Conservation (phyloP, 1,140 invertebrate genomes). For the Dendroctonus ponderosae region DNA sequence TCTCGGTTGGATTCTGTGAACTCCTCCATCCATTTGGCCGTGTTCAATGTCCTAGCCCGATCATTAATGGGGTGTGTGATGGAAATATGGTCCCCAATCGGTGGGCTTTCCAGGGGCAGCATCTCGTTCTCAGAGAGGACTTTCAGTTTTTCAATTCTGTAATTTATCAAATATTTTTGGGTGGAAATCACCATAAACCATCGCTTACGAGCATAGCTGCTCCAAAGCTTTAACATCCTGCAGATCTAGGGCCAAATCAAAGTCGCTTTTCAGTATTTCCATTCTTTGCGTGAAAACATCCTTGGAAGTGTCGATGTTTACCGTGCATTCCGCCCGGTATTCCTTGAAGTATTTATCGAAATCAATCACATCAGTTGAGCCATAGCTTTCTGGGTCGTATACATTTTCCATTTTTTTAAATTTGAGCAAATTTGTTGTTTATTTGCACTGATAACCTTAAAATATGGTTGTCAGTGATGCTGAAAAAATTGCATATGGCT, state of each 20-base stretch:
- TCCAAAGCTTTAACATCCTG: slow-evolving; percentile 32
- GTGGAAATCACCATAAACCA: background rate
- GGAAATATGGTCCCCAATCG: slow-evolving; percentile 10
- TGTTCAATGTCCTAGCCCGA: slow-evolving; percentile 8
- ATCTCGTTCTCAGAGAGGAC: slow-evolving; percentile 24
- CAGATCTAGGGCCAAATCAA: slow-evolving; percentile 14
- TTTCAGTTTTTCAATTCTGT: slow-evolving; percentile 34
- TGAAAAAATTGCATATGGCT: no score
- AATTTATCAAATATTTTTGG: slow-evolving; percentile 4
- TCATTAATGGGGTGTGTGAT: slow-evolving; percentile 17
- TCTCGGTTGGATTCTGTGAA: background rate
- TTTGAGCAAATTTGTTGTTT: background rate
- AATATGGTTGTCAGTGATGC: no score
- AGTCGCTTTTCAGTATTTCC: slow-evolving; percentile 23
- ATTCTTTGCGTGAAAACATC: slow-evolving; percentile 10
- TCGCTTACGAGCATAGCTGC: slow-evolving; percentile 33
- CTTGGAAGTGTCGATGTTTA: background rate
- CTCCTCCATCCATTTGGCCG: slow-evolving; percentile 7
- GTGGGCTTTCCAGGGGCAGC: slow-evolving; percentile 17
- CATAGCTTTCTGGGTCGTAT: slow-evolving; percentile 31
- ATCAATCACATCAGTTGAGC: slow-evolving; percentile 28
- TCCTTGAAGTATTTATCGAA: slow-evolving; percentile 36
- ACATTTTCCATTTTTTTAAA: slow-evolving; percentile 38
- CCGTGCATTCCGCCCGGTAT: slow-evolving; percentile 14
- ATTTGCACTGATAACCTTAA: no score